Evolutionary conservation across 2,113 vertebrate genomes (phyloP).

Genomic region (Pelmatolapia mariae): DNA sequence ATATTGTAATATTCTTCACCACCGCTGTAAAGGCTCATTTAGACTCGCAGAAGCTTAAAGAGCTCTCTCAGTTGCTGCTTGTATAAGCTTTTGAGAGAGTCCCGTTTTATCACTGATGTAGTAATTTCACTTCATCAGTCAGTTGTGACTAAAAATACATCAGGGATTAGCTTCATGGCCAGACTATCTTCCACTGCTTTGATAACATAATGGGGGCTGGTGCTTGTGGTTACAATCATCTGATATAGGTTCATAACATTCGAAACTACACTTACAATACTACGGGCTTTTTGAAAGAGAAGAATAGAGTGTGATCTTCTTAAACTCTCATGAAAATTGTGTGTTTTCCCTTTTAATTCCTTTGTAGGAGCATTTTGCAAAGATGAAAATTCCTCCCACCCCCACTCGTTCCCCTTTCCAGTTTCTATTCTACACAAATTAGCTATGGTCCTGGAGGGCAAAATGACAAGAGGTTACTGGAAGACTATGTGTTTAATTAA

Average conservation of each 20-base stretch:
- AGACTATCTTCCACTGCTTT: constrained; percentile 66
- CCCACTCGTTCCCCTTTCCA: constrained; percentile 43
- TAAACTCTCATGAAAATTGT: constrained; percentile 51
- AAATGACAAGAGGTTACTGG: constrained; percentile 99
- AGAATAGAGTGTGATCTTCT: constrained; percentile 51
- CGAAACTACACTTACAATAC: constrained; percentile 53
- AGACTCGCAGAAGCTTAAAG: constrained; percentile 43
- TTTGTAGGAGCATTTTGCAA: constrained; percentile 64
- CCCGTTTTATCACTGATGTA: constrained; percentile 69
- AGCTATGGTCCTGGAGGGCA: constrained; percentile 97
- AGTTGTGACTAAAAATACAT: constrained; percentile 76
- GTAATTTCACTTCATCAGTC: constrained; percentile 76
- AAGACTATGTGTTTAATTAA: constrained; percentile 99
- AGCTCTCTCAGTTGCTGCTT: constrained; percentile 52
- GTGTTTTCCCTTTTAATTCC: constrained; percentile 57
- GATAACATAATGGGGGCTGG: constrained; percentile 69
- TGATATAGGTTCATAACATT: constrained; percentile 59
- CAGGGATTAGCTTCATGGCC: constrained; percentile 68
- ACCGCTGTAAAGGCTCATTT: constrained; percentile 51
- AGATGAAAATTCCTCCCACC: constrained; percentile 66
- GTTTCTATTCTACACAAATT: constrained; percentile 97
- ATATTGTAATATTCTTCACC: constrained; percentile 31
- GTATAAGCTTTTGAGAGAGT: constrained; percentile 64
- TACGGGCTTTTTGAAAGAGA: constrained; percentile 36
- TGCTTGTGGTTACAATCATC: constrained; percentile 63